Base-by-base conservation (phyloP, 2,888 invertebrate species). In the Cerceris ruficornis region DNA sequence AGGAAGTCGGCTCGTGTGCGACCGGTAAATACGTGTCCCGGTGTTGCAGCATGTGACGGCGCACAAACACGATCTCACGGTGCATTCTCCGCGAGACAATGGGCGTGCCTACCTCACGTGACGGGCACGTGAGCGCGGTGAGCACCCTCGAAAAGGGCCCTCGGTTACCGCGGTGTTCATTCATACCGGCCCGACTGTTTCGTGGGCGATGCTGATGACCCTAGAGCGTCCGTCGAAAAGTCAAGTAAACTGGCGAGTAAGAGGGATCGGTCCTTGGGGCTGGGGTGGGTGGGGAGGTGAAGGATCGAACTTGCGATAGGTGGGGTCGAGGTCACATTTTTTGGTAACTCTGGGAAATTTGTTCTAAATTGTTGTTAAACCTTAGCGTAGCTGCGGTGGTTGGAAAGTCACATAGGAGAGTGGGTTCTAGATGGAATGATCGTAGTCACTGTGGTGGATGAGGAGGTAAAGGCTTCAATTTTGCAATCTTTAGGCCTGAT, bases 101-200 rank as follows among this genome's bases (percentile, higher is more conserved):
- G 86, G 86, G 82, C 70, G 87, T 84, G 83, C 75, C 86, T 85
- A 71, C 77, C 80, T 86, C 87, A 85, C 86, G 88, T 84, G 88
- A 86, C 87, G 50, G 81, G 65, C 86, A 85, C 87, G 87, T 87
- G 87, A 89, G 87, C 77, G 88, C 88, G 86, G 87, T 87, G 87
- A 89, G 87, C 77, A 88, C 88, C 87, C 89, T 89, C 85, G 77
- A 88, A 89, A 89, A 87, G 78, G 81, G 73, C 79, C 81, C 84
- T 82, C 77, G 78, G 64, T 69, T 69, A 28, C 28, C 79, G 78
- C 77, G 73, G 15, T 81, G 67, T 85, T 87, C 86, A 85, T 86
- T 86, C 86, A 86, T 81, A 67, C 78, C 58, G 61, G 65, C 61
- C 46, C 58, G 46, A 39, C 62, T 39, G 67, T 77, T 60, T 75